phyloP scores from a whole-genome alignment of 2,113 vertebrate species.

The Semicossyphus pulcher region DNA sequence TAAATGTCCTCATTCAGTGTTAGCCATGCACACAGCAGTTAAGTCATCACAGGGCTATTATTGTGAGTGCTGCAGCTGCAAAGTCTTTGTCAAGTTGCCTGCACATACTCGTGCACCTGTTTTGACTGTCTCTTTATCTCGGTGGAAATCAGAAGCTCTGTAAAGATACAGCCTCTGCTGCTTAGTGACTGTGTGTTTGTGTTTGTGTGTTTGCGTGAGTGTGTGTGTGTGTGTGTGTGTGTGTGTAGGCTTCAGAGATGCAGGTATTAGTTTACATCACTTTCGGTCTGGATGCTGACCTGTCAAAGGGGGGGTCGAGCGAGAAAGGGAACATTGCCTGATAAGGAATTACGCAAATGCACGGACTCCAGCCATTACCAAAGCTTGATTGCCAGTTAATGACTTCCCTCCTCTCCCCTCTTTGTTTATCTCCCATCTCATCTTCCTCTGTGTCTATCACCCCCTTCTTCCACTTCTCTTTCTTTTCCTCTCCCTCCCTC shows the following conservation, averaged over 20 bases:
- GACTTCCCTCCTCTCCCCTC: conserved; percentile 15
- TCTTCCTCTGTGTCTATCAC: not conserved
- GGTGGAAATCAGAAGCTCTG: conserved; percentile 30
- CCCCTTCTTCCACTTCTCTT: not conserved
- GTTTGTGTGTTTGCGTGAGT: conserved; percentile 2
- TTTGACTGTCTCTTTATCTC: conserved; percentile 36
- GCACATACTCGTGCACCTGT: conserved; percentile 49
- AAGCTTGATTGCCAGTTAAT: conserved; percentile 63
- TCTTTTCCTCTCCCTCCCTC: conserved; percentile 1
- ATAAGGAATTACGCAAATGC: conserved; percentile 70
- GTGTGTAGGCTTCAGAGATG: conserved; percentile 18
- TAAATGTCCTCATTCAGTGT: conserved; percentile 28
- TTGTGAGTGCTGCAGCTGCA: conserved; percentile 31
- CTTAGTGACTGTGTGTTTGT: not conserved
- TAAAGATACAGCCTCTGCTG: conserved; percentile 29
- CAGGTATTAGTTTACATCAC: conserved; percentile 64
- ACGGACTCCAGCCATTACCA: conserved; percentile 41
- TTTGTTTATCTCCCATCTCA: conserved; percentile 3
- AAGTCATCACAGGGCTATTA: conserved; percentile 7
- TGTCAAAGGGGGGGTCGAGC: conserved; percentile 33
- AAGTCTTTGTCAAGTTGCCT: conserved; percentile 32
- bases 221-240: conserved; percentile 15
- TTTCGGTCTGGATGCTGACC: conserved; percentile 63
- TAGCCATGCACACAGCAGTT: conserved; percentile 2
- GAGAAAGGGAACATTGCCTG: conserved; percentile 66